Percentiles rank a stretch among this genome's conserved stretches.
Evolutionary conservation across 2,888 invertebrate species (phyloP).

Genomic region (Dusona sp.): DNA sequence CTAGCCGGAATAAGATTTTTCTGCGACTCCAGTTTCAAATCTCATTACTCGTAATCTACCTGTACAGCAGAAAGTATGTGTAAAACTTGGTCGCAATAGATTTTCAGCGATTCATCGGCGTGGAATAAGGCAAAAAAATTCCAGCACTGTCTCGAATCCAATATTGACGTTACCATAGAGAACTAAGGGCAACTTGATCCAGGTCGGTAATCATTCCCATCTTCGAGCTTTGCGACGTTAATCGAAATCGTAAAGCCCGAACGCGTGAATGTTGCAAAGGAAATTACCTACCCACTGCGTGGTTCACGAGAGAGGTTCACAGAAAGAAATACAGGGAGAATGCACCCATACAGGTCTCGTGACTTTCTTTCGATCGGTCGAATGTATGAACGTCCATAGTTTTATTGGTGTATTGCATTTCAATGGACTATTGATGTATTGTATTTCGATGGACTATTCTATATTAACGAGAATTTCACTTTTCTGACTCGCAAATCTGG

Average conservation of each 20-base stretch:
- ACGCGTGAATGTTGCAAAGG: conserved; percentile 72
- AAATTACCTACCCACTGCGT: conserved; percentile 79
- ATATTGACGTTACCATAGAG: conserved; percentile 53
- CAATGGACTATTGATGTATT: conserved; percentile 1
- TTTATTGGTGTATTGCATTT: conserved; percentile 12
- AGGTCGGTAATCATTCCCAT: conserved; percentile 79
- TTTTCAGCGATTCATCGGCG: conserved; percentile 23
- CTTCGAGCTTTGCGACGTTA: conserved; percentile 79
- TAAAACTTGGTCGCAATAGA: conserved; percentile 30
- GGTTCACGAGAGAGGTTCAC: conserved; percentile 17
- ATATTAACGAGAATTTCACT: not conserved
- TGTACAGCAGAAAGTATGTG: conserved; percentile 28
- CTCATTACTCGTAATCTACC: conserved; percentile 15
- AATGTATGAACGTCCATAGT: conserved; percentile 19
- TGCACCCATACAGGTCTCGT: not conserved
- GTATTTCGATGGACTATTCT: not conserved
- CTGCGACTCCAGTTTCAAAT: conserved; percentile 4
- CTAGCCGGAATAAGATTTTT: not conserved
- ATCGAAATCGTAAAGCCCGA: conserved; percentile 80
- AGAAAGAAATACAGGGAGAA: conserved; percentile 11
- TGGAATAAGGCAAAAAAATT: conserved; percentile 23
- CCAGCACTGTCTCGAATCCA: conserved; percentile 38
- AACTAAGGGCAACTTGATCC: conserved; percentile 69
- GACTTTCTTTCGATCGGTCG: conserved; percentile 47
- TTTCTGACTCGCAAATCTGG: not conserved